A percentile compares a stretch with the other conserved stretches of the same genome.
These are phyloP conservation scores for Meteorus colon DNA, from an alignment of 2,888 invertebrate species.

Conservation along the genomic window DNA sequence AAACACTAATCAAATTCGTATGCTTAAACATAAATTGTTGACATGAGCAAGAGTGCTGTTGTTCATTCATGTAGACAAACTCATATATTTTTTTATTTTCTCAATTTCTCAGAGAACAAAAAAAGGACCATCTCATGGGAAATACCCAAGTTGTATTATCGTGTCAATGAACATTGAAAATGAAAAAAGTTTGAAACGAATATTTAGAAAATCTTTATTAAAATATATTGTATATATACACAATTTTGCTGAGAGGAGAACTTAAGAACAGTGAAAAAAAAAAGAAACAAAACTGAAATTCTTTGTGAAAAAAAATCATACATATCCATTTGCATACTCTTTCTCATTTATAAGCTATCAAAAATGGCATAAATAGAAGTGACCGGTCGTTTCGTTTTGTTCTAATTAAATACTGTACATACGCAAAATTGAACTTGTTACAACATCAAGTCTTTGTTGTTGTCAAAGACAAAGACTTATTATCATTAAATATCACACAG, in stretches of 20 bases:
- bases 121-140: too few species aligned
- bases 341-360: conserved; percentile 38
- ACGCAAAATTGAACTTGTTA: conserved; percentile 12
- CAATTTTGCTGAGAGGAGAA: conserved; percentile 29
- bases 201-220: conserved; percentile 41
- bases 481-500: conserved; percentile 68
- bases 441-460: conserved; percentile 7
- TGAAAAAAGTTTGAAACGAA: background rate
- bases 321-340: background rate
- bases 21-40: too few species aligned
- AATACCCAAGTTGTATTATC: too few species aligned
- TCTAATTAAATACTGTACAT: conserved; percentile 67
- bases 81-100: too few species aligned
- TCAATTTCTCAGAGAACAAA: too few species aligned
- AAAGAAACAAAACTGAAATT: background rate
- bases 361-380: conserved; percentile 63
- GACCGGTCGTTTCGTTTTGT: conserved; percentile 56
- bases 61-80: too few species aligned
- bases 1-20: too few species aligned
- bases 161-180: background rate
- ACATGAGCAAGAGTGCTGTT: too few species aligned
- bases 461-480: conserved; percentile 47
- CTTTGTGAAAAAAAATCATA: background rate
- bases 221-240: conserved; percentile 39
- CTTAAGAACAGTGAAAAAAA: conserved; percentile 13